A percentile compares a stretch with the other conserved stretches of the same genome.
Evolutionary conservation across 2,888 invertebrate genomes (phyloP).

Genomic region (Ctena decussata): DNA sequence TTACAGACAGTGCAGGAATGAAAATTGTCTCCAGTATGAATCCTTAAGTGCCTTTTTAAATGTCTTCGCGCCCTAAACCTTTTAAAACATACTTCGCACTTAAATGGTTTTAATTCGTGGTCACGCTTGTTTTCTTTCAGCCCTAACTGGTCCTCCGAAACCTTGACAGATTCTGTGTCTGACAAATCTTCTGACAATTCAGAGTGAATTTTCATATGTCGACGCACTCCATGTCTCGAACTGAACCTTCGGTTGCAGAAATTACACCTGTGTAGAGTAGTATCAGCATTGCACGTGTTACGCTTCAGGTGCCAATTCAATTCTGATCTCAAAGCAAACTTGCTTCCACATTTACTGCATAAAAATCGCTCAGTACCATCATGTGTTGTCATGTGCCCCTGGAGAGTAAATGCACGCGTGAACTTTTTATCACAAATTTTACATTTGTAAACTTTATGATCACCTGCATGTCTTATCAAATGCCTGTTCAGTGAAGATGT

Average conservation of each 20-base stretch:
- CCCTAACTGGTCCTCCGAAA: background rate
- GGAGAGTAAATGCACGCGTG: background rate
- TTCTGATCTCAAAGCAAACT: background rate
- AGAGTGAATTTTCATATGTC: no score
- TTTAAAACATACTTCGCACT: background rate
- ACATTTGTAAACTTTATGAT: background rate
- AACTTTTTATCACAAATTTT: background rate
- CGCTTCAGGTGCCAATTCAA: background rate
- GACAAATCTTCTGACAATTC: no score
- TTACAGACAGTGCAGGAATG: background rate
- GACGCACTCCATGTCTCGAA: no score
- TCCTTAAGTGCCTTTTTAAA: background rate
- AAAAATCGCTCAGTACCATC: background rate
- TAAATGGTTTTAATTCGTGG: background rate
- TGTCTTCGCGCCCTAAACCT: background rate
- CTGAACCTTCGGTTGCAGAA: background rate
- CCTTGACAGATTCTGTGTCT: background rate
- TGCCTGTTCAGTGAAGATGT: background rate
- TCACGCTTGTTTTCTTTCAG: background rate
- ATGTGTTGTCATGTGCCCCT: background rate
- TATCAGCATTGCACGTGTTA: background rate
- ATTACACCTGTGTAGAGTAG: background rate
- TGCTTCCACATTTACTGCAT: background rate
- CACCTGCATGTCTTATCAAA: background rate
- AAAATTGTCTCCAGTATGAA: background rate